These are phyloP conservation scores for Hystrix brachyura DNA, from an alignment of 2,113 vertebrate genomes.

Conservation along the genomic window DNA sequence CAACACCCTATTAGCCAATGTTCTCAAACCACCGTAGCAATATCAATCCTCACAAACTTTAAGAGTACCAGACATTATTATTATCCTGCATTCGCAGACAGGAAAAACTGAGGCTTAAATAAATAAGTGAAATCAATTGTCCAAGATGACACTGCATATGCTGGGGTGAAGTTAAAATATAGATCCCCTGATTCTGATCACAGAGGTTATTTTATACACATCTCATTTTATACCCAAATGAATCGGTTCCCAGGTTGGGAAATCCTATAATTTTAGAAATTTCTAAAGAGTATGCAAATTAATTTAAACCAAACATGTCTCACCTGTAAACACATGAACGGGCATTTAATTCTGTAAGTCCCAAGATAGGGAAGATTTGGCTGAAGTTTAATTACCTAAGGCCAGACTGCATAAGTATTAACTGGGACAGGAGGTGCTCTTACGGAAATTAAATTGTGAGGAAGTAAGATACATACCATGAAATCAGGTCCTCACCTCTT, in stretches of 20 bases:
- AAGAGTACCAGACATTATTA: background rate
- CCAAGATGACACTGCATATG: background rate
- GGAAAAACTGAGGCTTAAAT: slow-evolving; percentile 15
- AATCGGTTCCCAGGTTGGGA: background rate
- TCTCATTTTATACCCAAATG: slow-evolving; percentile 31
- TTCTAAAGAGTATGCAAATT: slow-evolving; percentile 32
- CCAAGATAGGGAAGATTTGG: background rate
- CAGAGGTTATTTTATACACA: background rate
- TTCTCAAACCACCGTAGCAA: slow-evolving; percentile 8
- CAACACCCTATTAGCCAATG: slow-evolving; percentile 4
- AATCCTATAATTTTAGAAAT: slow-evolving; percentile 60
- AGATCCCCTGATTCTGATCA: background rate
- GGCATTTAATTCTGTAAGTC: slow-evolving; percentile 50
- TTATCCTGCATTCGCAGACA: background rate
- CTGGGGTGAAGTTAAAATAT: background rate
- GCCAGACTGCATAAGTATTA: background rate
- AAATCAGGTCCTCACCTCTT: background rate
- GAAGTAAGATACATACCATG: background rate
- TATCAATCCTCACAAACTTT: slow-evolving; percentile 3
- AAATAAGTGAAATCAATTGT: background rate
- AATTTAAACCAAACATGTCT: slow-evolving; percentile 38
- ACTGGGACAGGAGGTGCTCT: background rate
- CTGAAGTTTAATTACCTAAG: slow-evolving; percentile 62
- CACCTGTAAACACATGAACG: slow-evolving; percentile 45
- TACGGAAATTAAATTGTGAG: slow-evolving; percentile 40